Percentiles rank a stretch among this genome's conserved stretches.
Conservation (phyloP, 2,113 vertebrate species). For the Dissostichus mawsoni region DNA sequence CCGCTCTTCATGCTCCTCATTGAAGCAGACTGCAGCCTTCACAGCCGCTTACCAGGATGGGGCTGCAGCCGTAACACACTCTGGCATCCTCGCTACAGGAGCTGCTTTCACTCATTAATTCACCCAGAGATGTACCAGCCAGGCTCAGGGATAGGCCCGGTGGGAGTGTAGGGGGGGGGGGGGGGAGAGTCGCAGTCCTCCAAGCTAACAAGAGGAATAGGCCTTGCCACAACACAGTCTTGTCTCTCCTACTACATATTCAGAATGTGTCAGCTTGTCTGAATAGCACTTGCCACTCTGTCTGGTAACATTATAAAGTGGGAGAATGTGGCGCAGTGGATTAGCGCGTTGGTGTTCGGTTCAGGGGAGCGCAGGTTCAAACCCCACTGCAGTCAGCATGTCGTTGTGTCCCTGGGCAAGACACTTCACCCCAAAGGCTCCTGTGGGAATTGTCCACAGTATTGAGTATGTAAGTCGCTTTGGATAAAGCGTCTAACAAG, state of each 20-base stretch:
- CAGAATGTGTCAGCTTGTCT: slow-evolving; percentile 46
- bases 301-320: slow-evolving; percentile 41
- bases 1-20: slow-evolving; percentile 24
- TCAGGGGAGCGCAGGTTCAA: no score
- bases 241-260: slow-evolving; percentile 64
- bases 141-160: slow-evolving; percentile 5
- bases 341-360: no score
- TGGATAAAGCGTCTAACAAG: no score
- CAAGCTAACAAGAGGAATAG: slow-evolving; percentile 31
- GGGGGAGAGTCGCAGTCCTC: slow-evolving; percentile 14
- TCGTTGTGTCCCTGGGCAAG: no score
- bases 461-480: no score
- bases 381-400: no score
- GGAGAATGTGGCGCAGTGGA: no score
- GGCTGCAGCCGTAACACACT: slow-evolving; percentile 66
- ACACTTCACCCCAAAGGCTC: no score
- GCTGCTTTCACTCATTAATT: slow-evolving; percentile 75
- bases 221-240: slow-evolving; percentile 42
- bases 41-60: slow-evolving; percentile 50
- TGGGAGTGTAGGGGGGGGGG: neutral
- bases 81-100: slow-evolving; percentile 78
- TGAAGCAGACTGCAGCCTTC: slow-evolving; percentile 70
- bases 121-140: slow-evolving; percentile 47
- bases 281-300: slow-evolving; percentile 66
- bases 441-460: no score